These are phyloP conservation scores for Meloidogyne hapla DNA, from an alignment of 1,140 invertebrate genomes.

Conservation along the genomic window DNA sequence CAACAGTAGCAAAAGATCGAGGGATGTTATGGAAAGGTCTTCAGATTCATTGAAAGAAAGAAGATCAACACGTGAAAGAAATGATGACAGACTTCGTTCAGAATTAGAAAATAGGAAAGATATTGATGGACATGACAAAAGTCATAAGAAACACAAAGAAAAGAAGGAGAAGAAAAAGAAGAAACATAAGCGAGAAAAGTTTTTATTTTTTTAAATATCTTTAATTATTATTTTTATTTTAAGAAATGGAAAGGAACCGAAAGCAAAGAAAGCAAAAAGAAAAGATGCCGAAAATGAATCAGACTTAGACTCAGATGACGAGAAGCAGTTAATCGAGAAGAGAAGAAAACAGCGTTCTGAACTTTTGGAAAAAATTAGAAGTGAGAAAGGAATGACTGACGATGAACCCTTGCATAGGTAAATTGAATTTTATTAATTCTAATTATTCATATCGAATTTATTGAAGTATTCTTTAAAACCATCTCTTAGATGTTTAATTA, in stretches of 20 bases:
- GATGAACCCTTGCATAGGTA: neutral
- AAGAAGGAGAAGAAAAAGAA: conserved; percentile 68
- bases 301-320: conserved; percentile 30
- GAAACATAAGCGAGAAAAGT: conserved; percentile 68
- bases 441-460: no score
- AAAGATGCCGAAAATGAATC: neutral
- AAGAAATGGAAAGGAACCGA: conserved; percentile 12
- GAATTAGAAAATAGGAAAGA: neutral
- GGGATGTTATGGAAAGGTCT: neutral
- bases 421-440: neutral
- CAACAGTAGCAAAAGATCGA: neutral
- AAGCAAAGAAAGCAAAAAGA: conserved; percentile 19
- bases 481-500: no score
- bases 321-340: conserved; percentile 37
- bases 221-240: neutral
- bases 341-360: conserved; percentile 31
- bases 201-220: conserved; percentile 72
- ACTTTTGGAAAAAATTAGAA: conserved; percentile 35
- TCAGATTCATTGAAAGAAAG: neutral
- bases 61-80: neutral
- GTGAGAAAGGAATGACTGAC: conserved; percentile 14
- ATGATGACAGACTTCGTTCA: neutral
- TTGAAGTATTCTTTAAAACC: no score
- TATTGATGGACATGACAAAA: neutral
- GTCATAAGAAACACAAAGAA: conserved; percentile 65